phyloP scores from a whole-genome alignment of 1,140 invertebrate species.

The Lutraria rhynchaena region DNA sequence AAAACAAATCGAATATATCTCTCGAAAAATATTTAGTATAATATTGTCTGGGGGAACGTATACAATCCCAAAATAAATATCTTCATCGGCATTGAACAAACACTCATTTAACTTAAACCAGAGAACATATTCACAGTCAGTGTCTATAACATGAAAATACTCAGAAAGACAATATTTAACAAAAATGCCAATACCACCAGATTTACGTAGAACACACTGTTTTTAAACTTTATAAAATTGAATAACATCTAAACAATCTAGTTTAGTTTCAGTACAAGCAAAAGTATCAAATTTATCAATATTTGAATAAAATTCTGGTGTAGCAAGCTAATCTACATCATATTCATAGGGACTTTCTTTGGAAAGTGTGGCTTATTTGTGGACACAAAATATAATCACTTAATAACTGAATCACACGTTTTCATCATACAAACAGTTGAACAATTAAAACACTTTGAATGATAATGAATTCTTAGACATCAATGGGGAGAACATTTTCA shows the following conservation, averaged over 20 bases:
- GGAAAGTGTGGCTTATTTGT: too few relatives aligned
- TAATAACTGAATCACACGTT: too few relatives aligned
- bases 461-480: too few relatives aligned
- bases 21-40: not conserved
- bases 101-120: slow-evolving; percentile 17
- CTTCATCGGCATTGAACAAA: slow-evolving; percentile 23
- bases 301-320: slow-evolving; percentile 12
- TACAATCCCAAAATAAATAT: slow-evolving; percentile 8
- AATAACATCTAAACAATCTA: slow-evolving; percentile 10
- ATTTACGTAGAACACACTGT: not conserved
- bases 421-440: too few relatives aligned
- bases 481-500: too few relatives aligned
- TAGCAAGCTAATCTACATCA: too few relatives aligned
- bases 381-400: too few relatives aligned
- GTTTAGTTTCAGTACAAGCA: slow-evolving; percentile 36
- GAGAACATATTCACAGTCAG: slow-evolving; percentile 9
- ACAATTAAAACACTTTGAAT: too few relatives aligned
- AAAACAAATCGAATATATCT: slow-evolving; percentile 6
- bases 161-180: not conserved
- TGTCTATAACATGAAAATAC: not conserved
- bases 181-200: slow-evolving; percentile 18
- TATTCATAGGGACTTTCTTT: too few relatives aligned
- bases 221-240: slow-evolving; percentile 8
- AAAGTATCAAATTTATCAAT: slow-evolving; percentile 21
- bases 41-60: slow-evolving; percentile 21